Base-by-base conservation (phyloP, 2,113 vertebrate species). In the Plestiodon gilberti region DNA sequence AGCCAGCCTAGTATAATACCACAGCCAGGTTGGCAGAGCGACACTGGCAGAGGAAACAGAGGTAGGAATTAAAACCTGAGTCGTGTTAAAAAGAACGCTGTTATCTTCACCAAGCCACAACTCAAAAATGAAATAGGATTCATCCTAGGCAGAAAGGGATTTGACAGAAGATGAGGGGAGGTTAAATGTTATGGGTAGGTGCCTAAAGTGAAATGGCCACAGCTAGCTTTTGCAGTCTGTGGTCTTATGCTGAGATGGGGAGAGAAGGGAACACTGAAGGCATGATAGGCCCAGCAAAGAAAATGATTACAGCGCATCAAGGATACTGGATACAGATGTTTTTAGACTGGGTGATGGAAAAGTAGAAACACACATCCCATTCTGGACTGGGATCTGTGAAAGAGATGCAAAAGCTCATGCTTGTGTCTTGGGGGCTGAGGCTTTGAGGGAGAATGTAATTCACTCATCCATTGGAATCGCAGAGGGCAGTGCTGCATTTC, bases 21-120 rank as follows among this genome's bases (percentile, higher is more conserved):
- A 0, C 30, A 15, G 8, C 0, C 0, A 64, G 84, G 17, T 0
- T 8, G 38, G 59, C 81, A 84, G 40, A 48, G 1, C 55, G 40
- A 67, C 67, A 70, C 0, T 0, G 33, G 18, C 59, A 11, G 1
- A 82, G n/a, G 67, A 17, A 67, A 73, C 55, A 0, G 0, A 86
- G 43, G 8, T 1, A 64, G 55, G 57, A 92, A 87, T 69, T 59
- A 33, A 67, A 81, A 80, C 52, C 18, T 69, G 75, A 33, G n/a
- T 1, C n/a, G 2, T 22, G 35, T 6, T 65, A 28, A 25, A 55
- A 75, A 78, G 3, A 0, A 0, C 14, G 25, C 62, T 85, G 3
- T 3, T 86, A 35, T 82, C 52, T n/a, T 83, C 28, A 43, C 18
- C 18, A 35, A 35, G 30, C 20, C n/a, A 22, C n/a, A 2, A 1